Base-by-base conservation (phyloP, 2,888 invertebrate genomes). In the Xylota segnis region DNA sequence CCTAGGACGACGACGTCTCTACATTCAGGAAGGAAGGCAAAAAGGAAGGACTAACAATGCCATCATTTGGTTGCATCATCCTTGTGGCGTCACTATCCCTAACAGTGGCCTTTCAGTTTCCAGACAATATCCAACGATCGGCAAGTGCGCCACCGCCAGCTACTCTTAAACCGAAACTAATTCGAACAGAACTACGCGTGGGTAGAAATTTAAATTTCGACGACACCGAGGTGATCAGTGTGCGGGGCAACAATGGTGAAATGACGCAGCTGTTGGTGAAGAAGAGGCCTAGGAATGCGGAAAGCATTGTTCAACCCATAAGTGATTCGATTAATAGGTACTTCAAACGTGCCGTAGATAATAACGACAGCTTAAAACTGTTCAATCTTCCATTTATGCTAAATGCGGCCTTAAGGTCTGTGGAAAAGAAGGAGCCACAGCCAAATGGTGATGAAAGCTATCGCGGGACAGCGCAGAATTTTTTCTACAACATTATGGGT, bases 401-500 rank as follows among this genome's bases (percentile, higher is more conserved):
- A 1, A 86, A 77, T 45, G 52, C 82, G 2, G 86, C 71, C 6
- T 27, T 86, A 2, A 56, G 50, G 18, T 59, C 84, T 9, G 61
- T 34, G 29, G 76, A 81, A 10, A 76, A 66, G 32, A 59, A 68
- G 27, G 56, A 83, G 10, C 37, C 40, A 4, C 61, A 43, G 3
- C n/a, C 63, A 2, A 34, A 58, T 2, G 34, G 50, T 1, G 65
- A 71, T n/a, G 81, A 76, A 14, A 52, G 27, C 4, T 54, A 63
- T 18, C 54, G 72, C 4, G 65, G 65, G 18, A 16, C 54, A 5
- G 56, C 56, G 6, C 71, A 86, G 7, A 82, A 76, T 29, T 86
- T 86, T 43, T 82, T 86, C 47, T 86, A 86, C 63, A 86, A 86
- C 54, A 86, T 86, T 9, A 86, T 86, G 82, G 86, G 86, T 0